Evolutionary conservation across 2,113 vertebrate species (phyloP).

Genomic region (Mirza zaza): DNA sequence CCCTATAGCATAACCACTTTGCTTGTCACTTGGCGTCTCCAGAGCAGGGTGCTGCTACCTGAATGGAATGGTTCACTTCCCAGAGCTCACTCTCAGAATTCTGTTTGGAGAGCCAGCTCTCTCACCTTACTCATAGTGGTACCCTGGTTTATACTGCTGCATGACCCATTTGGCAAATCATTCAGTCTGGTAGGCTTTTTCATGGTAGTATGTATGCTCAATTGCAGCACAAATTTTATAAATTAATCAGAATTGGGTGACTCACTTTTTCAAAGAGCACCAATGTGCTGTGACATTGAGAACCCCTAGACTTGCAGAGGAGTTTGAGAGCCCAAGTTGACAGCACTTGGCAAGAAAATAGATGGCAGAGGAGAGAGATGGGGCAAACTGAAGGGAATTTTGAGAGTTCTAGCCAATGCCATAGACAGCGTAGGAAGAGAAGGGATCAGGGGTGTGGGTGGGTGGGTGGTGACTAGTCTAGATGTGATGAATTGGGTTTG

Average conservation of each 20-base stretch:
- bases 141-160: neutral
- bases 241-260: neutral
- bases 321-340: neutral
- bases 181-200: neutral
- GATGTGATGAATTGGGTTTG: neutral
- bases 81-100: neutral
- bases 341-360: neutral
- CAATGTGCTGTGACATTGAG: neutral
- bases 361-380: neutral
- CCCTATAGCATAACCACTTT: neutral
- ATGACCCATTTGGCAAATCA: neutral
- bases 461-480: neutral
- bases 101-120: neutral
- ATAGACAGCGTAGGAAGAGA: neutral
- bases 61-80: neutral
- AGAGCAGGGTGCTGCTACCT: neutral
- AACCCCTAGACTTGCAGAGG: neutral
- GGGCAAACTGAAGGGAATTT: neutral
- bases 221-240: neutral
- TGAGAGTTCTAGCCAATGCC: neutral
- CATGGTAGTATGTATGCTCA: neutral
- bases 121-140: neutral
- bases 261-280: neutral
- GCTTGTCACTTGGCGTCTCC: neutral
- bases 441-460: neutral